Evolutionary conservation across 2,888 invertebrate genomes (phyloP).

Genomic region (Tachystola acroxantha): DNA sequence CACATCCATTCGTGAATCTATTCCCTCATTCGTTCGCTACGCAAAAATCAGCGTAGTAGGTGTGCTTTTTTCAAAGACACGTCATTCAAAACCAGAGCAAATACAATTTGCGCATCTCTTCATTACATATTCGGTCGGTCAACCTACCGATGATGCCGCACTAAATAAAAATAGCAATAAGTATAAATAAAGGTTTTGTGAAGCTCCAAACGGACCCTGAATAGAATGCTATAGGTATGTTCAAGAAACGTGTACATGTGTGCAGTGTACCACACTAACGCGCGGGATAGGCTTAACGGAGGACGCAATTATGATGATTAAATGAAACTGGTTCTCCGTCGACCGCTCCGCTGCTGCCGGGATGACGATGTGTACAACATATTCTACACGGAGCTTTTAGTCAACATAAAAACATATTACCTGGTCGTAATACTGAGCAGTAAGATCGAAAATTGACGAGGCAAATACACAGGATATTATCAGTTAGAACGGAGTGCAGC

Average conservation of each 20-base stretch:
- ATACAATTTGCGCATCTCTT: too few species aligned
- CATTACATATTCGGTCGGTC: too few species aligned
- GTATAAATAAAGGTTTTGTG: slow-evolving; percentile 12
- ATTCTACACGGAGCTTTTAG: slow-evolving; percentile 26
- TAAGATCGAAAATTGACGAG: slow-evolving; percentile 4
- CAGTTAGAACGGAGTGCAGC: slow-evolving; percentile 15
- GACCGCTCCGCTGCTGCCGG: slow-evolving; percentile 49
- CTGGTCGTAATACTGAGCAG: not conserved
- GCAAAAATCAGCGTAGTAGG: too few species aligned
- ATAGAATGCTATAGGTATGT: slow-evolving; percentile 7
- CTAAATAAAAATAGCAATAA: too few species aligned
- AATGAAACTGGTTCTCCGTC: slow-evolving; percentile 67
- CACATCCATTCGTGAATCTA: too few species aligned
- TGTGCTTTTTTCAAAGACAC: too few species aligned
- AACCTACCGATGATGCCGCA: too few species aligned
- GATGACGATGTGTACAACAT: slow-evolving; percentile 45
- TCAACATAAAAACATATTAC: not conserved
- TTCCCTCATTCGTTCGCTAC: too few species aligned
- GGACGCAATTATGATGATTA: slow-evolving; percentile 76
- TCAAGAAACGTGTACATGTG: slow-evolving; percentile 17
- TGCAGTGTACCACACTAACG: slow-evolving; percentile 34
- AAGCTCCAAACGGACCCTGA: slow-evolving; percentile 9
- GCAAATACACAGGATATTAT: slow-evolving; percentile 8
- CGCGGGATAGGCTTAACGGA: slow-evolving; percentile 64
- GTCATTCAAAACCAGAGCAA: too few species aligned